Base-by-base conservation (phyloP, 2,113 vertebrate species). In the Lucifuga dentata region DNA sequence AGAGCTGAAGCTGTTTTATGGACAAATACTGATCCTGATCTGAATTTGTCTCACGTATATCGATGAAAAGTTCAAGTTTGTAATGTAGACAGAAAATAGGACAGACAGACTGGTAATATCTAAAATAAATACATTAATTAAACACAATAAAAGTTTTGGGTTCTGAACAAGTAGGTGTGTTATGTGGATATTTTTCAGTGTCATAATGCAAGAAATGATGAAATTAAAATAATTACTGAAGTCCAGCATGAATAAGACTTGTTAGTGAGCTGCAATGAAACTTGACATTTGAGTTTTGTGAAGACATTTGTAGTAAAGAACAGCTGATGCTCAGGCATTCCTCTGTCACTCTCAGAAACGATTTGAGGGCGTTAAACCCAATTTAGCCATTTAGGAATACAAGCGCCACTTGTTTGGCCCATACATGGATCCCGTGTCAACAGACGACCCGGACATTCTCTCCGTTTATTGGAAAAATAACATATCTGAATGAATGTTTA, bases 331-430 rank as follows among this genome's bases (percentile, higher is more conserved):
- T 50, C 65, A 74, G 41, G 72, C 59, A 86, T 89, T 88, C 83
- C 76, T 53, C 5, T n/a, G 17, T 46, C 78, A 83, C 32, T 62
- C 71, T 56, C 82, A 67, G 72, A 76, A 89, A 70, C 44, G 67
- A 72, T 77, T 81, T 49, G 50, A 83, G 78, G 83, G 73, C 64
- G 71, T 57, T 40, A 9, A 78, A 69, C 68, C 61, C 60, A 69
- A 45, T 68, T 78, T 52, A 49, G 55, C 52, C n/a, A 11, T 80
- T 80, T 10, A 38, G 61, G 57, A 63, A 88, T 83, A 87, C 76
- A 75, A 84, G 78, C 59, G 16, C 16, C 4, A 13, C 56, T 73
- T 90, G 90, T 91, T 91, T 91, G 68, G 41, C 76, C 80, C 80
- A 83, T 74, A 92, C 87, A 92, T 38, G 5, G 19, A 52, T 9